phyloP scores from a whole-genome alignment of 2,888 invertebrate species.

The Campoplex capitator region DNA sequence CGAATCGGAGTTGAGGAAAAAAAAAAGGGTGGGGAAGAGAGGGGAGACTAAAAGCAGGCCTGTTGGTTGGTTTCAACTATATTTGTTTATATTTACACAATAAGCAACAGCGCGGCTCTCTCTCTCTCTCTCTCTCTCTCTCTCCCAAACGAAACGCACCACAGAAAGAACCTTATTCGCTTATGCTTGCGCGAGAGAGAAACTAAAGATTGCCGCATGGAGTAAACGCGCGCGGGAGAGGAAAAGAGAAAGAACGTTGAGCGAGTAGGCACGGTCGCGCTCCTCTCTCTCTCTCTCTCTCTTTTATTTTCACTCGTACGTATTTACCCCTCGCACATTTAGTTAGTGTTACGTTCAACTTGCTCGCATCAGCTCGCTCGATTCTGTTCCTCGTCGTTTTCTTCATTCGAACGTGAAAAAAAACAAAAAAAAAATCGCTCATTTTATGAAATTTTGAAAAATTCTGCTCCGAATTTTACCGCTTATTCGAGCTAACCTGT shows the following conservation, averaged over 20 bases:
- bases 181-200: conserved; percentile 6
- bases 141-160: conserved; percentile 70
- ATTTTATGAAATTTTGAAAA: neutral
- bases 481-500: neutral
- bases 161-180: conserved; percentile 1
- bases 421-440: too few species aligned
- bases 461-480: conserved; percentile 14
- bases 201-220: neutral
- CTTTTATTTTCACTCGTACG: conserved; percentile 67
- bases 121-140: conserved; percentile 77
- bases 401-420: neutral
- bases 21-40: conserved; percentile 40
- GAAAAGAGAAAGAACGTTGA: conserved; percentile 6
- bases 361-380: conserved; percentile 76
- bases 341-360: conserved; percentile 82
- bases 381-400: conserved; percentile 67
- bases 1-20: conserved; percentile 59
- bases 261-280: conserved; percentile 56
- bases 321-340: conserved; percentile 75
- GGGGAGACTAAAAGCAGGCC: conserved; percentile 83
- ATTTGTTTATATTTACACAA: conserved; percentile 85
- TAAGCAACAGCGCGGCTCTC: conserved; percentile 83
- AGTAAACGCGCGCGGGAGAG: conserved; percentile 20
- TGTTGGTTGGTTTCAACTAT: conserved; percentile 85
- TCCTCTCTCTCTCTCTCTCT: conserved; percentile 52